phyloP scores from a whole-genome alignment of 2,888 invertebrate genomes.

The Caenorhabditis sp. region DNA sequence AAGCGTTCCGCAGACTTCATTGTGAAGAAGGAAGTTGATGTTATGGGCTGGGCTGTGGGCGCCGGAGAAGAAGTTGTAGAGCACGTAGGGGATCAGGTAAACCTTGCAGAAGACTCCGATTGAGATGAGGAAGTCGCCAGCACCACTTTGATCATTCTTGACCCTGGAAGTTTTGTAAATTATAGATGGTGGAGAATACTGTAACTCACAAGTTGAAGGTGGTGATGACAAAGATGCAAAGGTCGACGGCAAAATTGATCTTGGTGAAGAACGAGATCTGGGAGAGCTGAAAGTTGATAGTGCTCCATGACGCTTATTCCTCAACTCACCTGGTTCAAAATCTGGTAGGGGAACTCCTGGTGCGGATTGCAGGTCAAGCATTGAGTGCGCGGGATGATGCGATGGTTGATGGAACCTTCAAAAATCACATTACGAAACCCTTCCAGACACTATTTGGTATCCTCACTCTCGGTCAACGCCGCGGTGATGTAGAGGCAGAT shows the following conservation, averaged over 20 bases:
- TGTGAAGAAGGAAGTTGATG: conserved; percentile 42
- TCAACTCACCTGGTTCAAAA: conserved; percentile 38
- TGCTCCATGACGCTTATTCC: not conserved
- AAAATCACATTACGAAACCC: not conserved
- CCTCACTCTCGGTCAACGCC: conserved; percentile 49
- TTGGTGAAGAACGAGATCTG: conserved; percentile 58
- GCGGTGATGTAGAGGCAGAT: conserved; percentile 54
- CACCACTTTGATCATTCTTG: conserved; percentile 50
- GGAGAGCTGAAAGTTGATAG: conserved; percentile 37
- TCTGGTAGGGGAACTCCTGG: conserved; percentile 48
- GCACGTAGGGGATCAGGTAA: conserved; percentile 54
- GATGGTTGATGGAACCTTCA: conserved; percentile 47
- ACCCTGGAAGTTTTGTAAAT: conserved; percentile 24
- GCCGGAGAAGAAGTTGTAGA: conserved; percentile 58
- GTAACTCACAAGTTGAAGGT: conserved; percentile 46
- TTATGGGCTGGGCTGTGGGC: conserved; percentile 48
- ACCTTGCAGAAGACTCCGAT: conserved; percentile 59
- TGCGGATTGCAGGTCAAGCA: conserved; percentile 51
- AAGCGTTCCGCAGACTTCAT: conserved; percentile 54
- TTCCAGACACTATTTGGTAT: not conserved
- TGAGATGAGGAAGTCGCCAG: conserved; percentile 55
- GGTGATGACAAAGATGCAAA: conserved; percentile 44
- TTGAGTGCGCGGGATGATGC: conserved; percentile 49
- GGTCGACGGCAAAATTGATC: conserved; percentile 52
- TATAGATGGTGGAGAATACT: not conserved